phyloP scores from a whole-genome alignment of 64 coral and sea anemone genomes.

The Stichodactyla mertensii region DNA sequence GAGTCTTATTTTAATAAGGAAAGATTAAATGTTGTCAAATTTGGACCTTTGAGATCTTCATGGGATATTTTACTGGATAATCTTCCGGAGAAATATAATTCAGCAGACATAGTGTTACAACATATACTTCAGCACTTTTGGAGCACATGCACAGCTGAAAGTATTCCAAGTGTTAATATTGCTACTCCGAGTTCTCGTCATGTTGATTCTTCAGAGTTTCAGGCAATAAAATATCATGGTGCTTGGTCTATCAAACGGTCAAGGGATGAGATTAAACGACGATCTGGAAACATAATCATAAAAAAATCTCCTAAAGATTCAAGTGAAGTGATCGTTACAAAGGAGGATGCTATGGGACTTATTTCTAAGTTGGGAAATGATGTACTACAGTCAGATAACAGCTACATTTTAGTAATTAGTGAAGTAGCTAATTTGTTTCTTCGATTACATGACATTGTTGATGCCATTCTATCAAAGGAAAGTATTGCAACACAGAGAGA shows the following conservation, averaged over 20 bases:
- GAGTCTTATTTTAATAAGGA: too few relatives aligned
- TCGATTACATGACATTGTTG: constrained; percentile 5
- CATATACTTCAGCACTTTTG: constrained; percentile 22
- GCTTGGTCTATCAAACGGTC: constrained; percentile 37
- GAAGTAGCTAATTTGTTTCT: background rate
- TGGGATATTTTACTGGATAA: too few relatives aligned
- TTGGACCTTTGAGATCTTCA: too few relatives aligned
- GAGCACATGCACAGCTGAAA: background rate
- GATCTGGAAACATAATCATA: background rate
- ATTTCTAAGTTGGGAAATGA: too few relatives aligned
- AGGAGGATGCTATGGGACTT: too few relatives aligned
- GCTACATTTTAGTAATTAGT: too few relatives aligned
- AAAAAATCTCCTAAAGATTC: background rate
- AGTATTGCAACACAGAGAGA: background rate
- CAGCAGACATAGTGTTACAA: background rate
- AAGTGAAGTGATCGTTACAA: background rate
- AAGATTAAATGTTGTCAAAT: too few relatives aligned
- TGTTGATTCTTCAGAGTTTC: background rate
- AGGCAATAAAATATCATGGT: constrained; percentile 33
- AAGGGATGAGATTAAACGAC: constrained; percentile 13
- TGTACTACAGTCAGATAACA: too few relatives aligned
- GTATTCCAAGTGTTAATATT: background rate
- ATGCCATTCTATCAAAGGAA: constrained; percentile 2
- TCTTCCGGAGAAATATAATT: too few relatives aligned
- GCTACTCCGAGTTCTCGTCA: too few relatives aligned